A percentile compares a stretch with the other conserved stretches of the same genome.
Conservation (phyloP, 2,113 vertebrate species). For the Pogonocichla stellata region DNA sequence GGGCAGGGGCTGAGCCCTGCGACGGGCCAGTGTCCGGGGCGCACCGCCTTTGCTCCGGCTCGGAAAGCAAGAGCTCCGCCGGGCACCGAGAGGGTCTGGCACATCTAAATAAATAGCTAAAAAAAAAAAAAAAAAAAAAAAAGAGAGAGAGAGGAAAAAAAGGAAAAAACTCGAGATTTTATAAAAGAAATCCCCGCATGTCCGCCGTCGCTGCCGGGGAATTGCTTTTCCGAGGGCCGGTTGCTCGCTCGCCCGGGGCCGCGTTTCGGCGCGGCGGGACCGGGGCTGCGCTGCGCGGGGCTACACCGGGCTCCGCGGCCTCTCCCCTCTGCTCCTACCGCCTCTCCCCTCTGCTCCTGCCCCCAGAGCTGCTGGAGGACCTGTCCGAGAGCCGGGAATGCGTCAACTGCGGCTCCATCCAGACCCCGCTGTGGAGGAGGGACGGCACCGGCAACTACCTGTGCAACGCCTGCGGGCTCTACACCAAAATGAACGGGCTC, state of each 20-base stretch:
- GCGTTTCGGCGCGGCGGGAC: background rate
- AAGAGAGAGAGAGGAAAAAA: accelerated
- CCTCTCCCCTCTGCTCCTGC: background rate
- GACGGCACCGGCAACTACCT: constrained; percentile 98
- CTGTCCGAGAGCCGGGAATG: constrained; percentile 93
- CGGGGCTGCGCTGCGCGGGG: background rate
- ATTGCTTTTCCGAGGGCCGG: background rate
- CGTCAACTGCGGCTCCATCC: constrained; percentile 98
- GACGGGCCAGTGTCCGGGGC: no score
- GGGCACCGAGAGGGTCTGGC: background rate
- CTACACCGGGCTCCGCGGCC: accelerated
- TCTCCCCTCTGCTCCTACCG: background rate
- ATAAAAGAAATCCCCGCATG: background rate
- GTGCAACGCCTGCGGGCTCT: constrained; percentile 98
- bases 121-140: no score
- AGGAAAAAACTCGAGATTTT: accelerated
- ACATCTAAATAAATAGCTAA: background rate
- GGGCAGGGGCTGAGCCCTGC: no score
- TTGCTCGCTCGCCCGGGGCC: no score
- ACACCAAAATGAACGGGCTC: constrained; percentile 99
- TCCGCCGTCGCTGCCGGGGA: background rate
- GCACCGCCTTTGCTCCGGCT: background rate
- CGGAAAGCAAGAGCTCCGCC: background rate
- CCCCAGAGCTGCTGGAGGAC: constrained; percentile 90
- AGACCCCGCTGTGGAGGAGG: constrained; percentile 96